A percentile compares a stretch with the other conserved stretches of the same genome.
Conservation (phyloP, 2,888 invertebrate genomes). For the Agapostemon virescens region DNA sequence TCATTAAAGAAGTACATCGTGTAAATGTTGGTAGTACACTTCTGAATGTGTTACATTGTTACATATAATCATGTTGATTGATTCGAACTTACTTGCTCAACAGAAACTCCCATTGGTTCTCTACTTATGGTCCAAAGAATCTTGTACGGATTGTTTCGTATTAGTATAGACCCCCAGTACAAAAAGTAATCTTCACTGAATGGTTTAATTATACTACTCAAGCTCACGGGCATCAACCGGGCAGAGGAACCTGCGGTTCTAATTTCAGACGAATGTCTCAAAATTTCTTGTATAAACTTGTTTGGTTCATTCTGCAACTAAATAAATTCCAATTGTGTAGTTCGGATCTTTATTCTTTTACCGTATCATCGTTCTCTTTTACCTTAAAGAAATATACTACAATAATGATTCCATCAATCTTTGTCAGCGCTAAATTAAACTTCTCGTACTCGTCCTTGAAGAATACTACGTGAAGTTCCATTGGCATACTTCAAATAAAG, state of each 20-base stretch:
- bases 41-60: too few relatives aligned
- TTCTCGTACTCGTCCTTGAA: conserved; percentile 84
- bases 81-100: conserved; percentile 82
- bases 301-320: conserved; percentile 82
- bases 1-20: too few relatives aligned
- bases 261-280: conserved; percentile 82
- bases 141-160: conserved; percentile 80
- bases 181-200: conserved; percentile 85
- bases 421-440: conserved; percentile 83
- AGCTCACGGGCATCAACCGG: conserved; percentile 81
- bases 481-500: conserved; percentile 79
- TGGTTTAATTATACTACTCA: conserved; percentile 82
- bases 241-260: conserved; percentile 81
- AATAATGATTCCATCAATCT: conserved; percentile 83
- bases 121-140: conserved; percentile 85
- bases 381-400: conserved; percentile 85
- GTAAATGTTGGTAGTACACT: too few relatives aligned
- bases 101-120: conserved; percentile 82
- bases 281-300: conserved; percentile 79
- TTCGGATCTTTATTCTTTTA: neutral
- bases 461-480: conserved; percentile 85
- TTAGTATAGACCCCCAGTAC: conserved; percentile 84
- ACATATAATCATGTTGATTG: neutral
- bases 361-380: conserved; percentile 29
- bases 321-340: neutral